A percentile compares a stretch with the other conserved stretches of the same genome.
Evolutionary conservation across 2,113 vertebrate genomes (phyloP).

Genomic region (Eurystomus gularis): DNA sequence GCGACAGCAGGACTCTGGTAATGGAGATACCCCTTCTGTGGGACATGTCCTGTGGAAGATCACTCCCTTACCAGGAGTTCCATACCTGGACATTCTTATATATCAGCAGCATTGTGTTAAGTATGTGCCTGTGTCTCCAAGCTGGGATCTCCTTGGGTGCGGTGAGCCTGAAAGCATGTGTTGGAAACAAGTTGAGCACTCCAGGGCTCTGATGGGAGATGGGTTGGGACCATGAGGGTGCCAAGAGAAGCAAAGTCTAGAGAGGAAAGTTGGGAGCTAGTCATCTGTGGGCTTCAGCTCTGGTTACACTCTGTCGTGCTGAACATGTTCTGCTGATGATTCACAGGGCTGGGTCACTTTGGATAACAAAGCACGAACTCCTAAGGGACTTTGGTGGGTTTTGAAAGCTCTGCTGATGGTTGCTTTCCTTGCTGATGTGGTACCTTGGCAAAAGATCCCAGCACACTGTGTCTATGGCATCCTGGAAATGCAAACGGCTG

Average conservation of each 20-base stretch:
- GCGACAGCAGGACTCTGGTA: neutral
- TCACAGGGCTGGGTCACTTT: neutral
- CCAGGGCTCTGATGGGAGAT: neutral
- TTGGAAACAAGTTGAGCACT: neutral
- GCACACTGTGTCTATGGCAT: neutral
- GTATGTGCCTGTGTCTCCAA: neutral
- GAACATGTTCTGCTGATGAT: neutral
- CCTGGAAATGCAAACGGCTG: neutral
- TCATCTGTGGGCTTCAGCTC: neutral
- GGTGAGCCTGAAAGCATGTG: neutral
- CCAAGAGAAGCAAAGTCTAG: neutral
- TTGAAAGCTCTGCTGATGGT: neutral
- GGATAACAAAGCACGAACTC: neutral
- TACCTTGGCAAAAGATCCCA: neutral
- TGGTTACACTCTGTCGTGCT: neutral
- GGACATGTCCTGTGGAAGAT: neutral
- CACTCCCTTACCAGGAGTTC: no score
- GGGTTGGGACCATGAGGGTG: neutral
- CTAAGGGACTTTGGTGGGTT: neutral
- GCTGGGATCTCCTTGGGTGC: neutral
- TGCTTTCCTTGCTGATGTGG: neutral
- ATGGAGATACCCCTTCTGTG: neutral
- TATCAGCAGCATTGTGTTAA: neutral
- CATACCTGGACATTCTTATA: fast-evolving
- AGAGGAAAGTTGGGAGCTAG: neutral